Conservation (phyloP, 2,113 vertebrate species). For the Oreochromis tanganicae region DNA sequence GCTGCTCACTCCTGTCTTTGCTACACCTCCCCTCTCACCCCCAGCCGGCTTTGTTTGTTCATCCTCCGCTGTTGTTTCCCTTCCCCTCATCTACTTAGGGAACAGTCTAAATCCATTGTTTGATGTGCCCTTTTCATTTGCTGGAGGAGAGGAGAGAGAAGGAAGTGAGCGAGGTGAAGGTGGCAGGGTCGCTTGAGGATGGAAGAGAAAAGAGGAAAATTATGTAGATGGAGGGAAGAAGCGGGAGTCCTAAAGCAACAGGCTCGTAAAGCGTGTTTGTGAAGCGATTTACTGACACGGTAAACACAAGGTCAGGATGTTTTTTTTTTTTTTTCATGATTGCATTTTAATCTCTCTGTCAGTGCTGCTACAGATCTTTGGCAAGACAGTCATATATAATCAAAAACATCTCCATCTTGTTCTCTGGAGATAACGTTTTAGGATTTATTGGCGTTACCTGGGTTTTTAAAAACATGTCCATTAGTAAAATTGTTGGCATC, state of each 20-base stretch:
- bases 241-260: not conserved
- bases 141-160: not conserved
- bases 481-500: not conserved
- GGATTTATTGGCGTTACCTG: not conserved
- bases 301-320: not conserved
- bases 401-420: not conserved
- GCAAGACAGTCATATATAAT: not conserved
- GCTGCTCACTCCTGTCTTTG: not conserved
- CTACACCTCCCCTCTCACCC: not conserved
- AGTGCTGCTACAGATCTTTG: not conserved
- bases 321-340: not conserved
- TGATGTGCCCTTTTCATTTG: constrained; percentile 52
- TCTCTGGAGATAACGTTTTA: not conserved
- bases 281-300: not conserved
- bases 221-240: not conserved
- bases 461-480: not conserved
- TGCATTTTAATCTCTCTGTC: not conserved
- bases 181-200: not conserved
- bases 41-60: not conserved
- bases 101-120: constrained; percentile 36
- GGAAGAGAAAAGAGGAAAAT: constrained; percentile 1
- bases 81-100: constrained; percentile 4
- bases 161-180: not conserved
- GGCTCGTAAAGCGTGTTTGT: not conserved
- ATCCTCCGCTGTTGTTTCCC: not conserved